Evolutionary conservation across 2,113 vertebrate genomes (phyloP).

Genomic region (Candoia aspera): DNA sequence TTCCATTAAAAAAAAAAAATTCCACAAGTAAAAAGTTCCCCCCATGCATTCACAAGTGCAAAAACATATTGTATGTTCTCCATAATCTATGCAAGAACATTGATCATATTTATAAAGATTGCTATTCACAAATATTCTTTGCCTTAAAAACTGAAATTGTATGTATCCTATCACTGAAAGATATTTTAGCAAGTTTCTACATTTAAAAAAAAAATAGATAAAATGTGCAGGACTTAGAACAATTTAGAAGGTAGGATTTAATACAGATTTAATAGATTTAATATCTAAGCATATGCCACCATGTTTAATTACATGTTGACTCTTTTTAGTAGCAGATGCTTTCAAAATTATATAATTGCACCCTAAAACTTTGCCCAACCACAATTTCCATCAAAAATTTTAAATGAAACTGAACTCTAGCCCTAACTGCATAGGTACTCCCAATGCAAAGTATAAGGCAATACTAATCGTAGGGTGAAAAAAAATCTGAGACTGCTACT

Average conservation of each 20-base stretch:
- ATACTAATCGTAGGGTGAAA: neutral
- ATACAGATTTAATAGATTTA: neutral
- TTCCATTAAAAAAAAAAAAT: neutral
- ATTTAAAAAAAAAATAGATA: neutral
- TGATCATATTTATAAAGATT: neutral
- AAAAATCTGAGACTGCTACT: neutral
- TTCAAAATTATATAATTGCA: neutral
- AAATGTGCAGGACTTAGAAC: too few relatives aligned
- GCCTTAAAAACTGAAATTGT: neutral
- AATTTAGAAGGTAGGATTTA: neutral
- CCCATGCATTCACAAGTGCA: neutral
- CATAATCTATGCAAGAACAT: neutral
- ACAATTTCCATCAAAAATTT: neutral
- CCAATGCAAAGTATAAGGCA: neutral
- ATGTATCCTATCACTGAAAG: neutral
- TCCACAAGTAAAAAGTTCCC: neutral
- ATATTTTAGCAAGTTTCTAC: neutral
- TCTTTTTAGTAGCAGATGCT: neutral
- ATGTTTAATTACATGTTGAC: neutral
- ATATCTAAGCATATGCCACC: neutral
- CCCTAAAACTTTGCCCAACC: neutral
- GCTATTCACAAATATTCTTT: neutral
- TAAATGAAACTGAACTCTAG: neutral
- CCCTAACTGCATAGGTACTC: neutral
- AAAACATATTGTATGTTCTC: neutral